A percentile compares a stretch with the other conserved stretches of the same genome.
Evolutionary conservation across 2,113 vertebrate species (phyloP).

Genomic region (Pluvialis apricaria): DNA sequence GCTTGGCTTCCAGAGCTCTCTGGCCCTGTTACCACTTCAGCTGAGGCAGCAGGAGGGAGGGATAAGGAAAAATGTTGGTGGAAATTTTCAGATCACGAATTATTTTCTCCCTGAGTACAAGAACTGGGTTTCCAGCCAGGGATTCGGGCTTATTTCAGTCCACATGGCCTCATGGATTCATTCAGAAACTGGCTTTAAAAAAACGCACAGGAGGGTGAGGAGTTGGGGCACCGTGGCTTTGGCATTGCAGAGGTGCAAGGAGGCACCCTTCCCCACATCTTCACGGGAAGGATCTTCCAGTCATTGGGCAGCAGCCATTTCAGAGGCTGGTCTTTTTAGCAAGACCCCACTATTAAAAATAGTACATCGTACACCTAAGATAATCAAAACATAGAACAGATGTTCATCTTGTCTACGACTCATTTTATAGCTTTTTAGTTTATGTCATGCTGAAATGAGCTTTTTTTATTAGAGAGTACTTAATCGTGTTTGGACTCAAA

Average conservation of each 20-base stretch:
- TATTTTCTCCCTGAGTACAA: not conserved
- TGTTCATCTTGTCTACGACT: not conserved
- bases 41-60: not conserved
- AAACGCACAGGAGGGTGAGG: not conserved
- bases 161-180: not conserved
- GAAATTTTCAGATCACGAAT: not conserved
- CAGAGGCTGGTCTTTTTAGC: not conserved
- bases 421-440: conserved; percentile 15
- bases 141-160: not conserved
- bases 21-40: not conserved
- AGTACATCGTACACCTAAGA: not conserved
- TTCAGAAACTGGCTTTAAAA: not conserved
- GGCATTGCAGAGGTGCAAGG: not conserved
- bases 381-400: not conserved
- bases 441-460: conserved; percentile 11
- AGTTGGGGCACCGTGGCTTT: not conserved
- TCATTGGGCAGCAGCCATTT: not conserved
- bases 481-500: not conserved
- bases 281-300: not conserved
- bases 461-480: conserved; percentile 39
- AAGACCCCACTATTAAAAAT: not conserved
- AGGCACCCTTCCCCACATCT: not conserved
- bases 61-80: not conserved
- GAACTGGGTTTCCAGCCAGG: conserved; percentile 7
- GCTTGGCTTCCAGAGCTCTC: not conserved